Base-by-base conservation (phyloP, 2,797 vertebrate species). In the Rhyacichthys aspro region DNA sequence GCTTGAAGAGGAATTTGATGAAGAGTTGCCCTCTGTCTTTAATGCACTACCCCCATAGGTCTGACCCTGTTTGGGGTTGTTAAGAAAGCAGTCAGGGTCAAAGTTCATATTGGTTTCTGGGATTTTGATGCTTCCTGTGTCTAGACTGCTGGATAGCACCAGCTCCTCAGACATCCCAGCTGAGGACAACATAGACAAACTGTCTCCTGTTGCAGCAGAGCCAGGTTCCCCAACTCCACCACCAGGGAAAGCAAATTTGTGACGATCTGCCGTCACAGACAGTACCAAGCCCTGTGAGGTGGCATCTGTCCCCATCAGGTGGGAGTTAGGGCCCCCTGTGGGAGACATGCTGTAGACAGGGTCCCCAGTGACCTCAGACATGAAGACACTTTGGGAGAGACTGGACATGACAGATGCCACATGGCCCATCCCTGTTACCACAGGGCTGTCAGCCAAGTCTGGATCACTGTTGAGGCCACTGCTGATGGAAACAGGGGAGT, bases 61-160 rank as follows among this genome's bases (percentile, higher is more conserved):
- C 91, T 99, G 98, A 67, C 98, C 98, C 90, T 99, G 98, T 86
- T 99, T 99, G 45, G 98, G 98, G 81, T 99, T 99, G 86, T 99
- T 99, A 80, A 99, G 93, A 91, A 99, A 99, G 94, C 97, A 99
- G 93, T 99, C 98, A 0, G 98, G 98, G 88, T 99, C 98, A 83
- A 99, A 99, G 92, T 97, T 99, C 96, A 99, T 98, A 72, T 93
- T 92, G 86, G 96, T 93, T 83, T 98, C 97, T 16, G 97, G 95
- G 54, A 98, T 95, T 90, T 99, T 98, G 79, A 97, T 92, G 82
- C 79, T 84, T 67, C 92, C 92, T 14, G 92, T 66, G 34, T 99
- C 97, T 11, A 99, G 93, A 83, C 94, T 98, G 85, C 95, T 98
- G 70, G 97, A 98, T 56, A 99, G 94, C 81, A 97, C 96, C 76